Base-by-base conservation (phyloP, 2,113 vertebrate species). In the Corvus moneduloides region DNA sequence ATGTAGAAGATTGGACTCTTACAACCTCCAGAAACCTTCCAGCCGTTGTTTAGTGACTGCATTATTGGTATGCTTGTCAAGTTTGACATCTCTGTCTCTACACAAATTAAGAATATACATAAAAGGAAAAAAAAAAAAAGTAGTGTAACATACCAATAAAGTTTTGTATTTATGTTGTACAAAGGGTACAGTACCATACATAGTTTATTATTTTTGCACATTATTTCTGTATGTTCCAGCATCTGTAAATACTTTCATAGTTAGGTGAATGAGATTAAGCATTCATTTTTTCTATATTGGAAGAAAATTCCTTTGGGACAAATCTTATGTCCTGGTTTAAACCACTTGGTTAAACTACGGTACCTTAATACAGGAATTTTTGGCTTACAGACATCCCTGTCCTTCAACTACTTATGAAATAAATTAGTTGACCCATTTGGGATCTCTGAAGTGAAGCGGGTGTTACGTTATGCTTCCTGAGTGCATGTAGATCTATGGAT, bases 371-470 rank as follows among this genome's bases (percentile, higher is more conserved):
- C 20, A 72, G 9, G 35, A 71, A 17, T 76, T 84, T 71, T 15
- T 54, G 30, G 43, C 22, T 92, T 72, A 30, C 16, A 79, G 86
- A 67, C 35, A 91, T 54, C 59, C 48, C 26, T 77, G 48, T 84
- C 69, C 52, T 90, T 33, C 41, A 87, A 68, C n/a, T 89, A 67
- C 39, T 71, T 89, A 54, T 2, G 5, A 92, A 94, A 78, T 92
- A 92, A 93, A 92, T 86, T 74, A 71, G 43, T 87, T 78, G 76
- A 89, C 80, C 76, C 52, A 37, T 87, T 96, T 94, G 68, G 44
- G 79, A 84, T 75, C 44, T 84, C 58, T 59, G 39, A 41, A 41
- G 39, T 69, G 22, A 93, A 87, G 24, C 6, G 43, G 43, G 35
- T 84, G 62, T 58, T 81, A 30, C 14, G 16, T 90, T 87, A 23